Conservation (phyloP, 1,140 invertebrate species). For the Drosophila truncata region DNA sequence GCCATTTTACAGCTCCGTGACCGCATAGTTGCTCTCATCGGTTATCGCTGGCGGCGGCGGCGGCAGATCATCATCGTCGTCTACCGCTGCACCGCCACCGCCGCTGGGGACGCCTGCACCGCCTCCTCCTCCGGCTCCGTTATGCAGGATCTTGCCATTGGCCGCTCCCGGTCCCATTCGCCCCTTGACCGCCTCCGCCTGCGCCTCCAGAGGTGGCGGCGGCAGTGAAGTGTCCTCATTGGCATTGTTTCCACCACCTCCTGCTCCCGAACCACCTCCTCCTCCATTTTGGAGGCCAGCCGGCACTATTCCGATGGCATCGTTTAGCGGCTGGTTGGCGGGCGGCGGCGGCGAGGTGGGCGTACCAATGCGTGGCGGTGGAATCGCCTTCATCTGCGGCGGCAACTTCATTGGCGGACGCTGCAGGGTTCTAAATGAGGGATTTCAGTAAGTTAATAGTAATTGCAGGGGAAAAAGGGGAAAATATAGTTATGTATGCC, state of each 20-base stretch:
- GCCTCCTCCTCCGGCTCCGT: constrained; percentile 41
- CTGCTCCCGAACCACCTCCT: constrained; percentile 16
- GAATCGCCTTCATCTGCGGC: constrained; percentile 85
- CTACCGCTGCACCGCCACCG: constrained; percentile 31
- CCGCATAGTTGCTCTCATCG: constrained; percentile 84
- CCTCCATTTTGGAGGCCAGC: constrained; percentile 53
- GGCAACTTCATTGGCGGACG: constrained; percentile 84
- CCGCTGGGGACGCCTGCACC: not conserved
- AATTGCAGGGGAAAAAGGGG: not conserved
- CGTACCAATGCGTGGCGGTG: constrained; percentile 83
- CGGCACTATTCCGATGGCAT: constrained; percentile 28
- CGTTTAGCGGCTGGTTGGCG: constrained; percentile 40
- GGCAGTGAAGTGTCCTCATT: constrained; percentile 75
- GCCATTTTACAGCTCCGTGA: constrained; percentile 81
- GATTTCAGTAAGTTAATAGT: not conserved
- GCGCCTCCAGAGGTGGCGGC: constrained; percentile 67
- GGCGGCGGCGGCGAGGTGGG: constrained; percentile 78
- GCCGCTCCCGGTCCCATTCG: constrained; percentile 38
- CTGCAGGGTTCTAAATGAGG: constrained; percentile 71
- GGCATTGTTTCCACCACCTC: constrained; percentile 2
- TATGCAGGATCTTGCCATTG: constrained; percentile 66
- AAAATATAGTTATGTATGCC: not conserved
- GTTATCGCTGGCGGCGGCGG: constrained; percentile 83
- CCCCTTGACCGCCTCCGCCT: constrained; percentile 52
- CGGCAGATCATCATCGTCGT: constrained; percentile 79